Evolutionary conservation across 2,113 vertebrate species (phyloP), one percentile per base, ranked within the genome.

Genomic region (Poecilia latipinna): DNA sequence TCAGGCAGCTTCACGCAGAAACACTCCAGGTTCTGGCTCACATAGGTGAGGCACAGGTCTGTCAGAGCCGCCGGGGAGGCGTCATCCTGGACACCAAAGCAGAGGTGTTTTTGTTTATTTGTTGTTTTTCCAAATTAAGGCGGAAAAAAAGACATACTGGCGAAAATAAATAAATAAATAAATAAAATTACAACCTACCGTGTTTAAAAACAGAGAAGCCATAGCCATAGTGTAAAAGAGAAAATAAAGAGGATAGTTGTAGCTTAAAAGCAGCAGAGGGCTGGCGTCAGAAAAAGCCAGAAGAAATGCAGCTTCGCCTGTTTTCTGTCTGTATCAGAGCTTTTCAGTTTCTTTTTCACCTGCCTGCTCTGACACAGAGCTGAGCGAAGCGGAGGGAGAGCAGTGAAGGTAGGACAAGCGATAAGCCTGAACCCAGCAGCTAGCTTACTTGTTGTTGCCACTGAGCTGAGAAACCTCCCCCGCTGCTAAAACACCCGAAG

Each of bases 1-100:
- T 99, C 98, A 12, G 96, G 95, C 29, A 95, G 95, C 84, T 96
- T 97, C 79, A 95, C 95, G 83, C 97, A 98, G 89, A 99, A 97
- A 78, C 95, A 94, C 87, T 98, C 97, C 65, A 99, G 94, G 75
- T 96, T 96, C 44, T 95, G 95, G 87, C 96, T 98, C 88, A 99
- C 94, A 83, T 96, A 96, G 83, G 96, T 96, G 90, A 99, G 94
- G 78, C 97, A 98, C 89, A 98, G 95, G 89, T 99, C 97, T 33
- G 96, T 95, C 88, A 99, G 94, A 72, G 97, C 94, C 29, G 96
- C 94, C 0, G 98, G 97, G 73, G 96, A 97, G 5, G 97, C 94
- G 79, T 98, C 97, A 79, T 99, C 97, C 97, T 99, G 92, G 13
- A 86, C 82, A 82, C 2, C 54, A 29, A 69, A 4, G 26, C n/a